phyloP scores from a whole-genome alignment of 2,797 vertebrate species.

The Aulostomus chinensis region DNA sequence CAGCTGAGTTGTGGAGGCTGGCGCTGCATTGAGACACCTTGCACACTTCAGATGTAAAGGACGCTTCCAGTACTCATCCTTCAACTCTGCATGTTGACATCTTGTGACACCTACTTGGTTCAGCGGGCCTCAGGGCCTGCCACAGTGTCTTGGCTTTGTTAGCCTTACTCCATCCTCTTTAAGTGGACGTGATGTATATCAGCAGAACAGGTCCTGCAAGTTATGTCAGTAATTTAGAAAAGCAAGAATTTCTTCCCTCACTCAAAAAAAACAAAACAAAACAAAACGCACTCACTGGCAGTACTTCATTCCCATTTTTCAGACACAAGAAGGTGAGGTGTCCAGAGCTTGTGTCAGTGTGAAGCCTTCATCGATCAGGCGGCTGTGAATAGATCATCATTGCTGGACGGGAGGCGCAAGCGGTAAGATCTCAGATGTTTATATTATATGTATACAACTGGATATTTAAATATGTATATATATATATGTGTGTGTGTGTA shows the following conservation, averaged over 20 bases:
- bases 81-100: too few species aligned
- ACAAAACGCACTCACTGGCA: constrained; percentile 17
- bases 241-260: constrained; percentile 8
- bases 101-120: too few species aligned
- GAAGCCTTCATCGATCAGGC: background rate
- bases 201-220: constrained; percentile 46
- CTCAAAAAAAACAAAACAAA: too few species aligned
- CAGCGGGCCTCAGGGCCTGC: too few species aligned
- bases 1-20: too few species aligned
- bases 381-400: constrained; percentile 3
- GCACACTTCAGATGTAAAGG: too few species aligned
- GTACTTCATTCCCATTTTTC: constrained; percentile 11
- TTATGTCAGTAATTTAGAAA: constrained; percentile 17
- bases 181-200: background rate
- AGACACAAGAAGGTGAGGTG: background rate
- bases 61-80: too few species aligned
- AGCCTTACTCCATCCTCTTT: background rate
- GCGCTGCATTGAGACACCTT: too few species aligned
- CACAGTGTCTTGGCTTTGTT: background rate
- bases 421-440: constrained; percentile 31
- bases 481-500: too few species aligned
- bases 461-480: background rate
- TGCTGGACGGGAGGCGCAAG: constrained; percentile 1
- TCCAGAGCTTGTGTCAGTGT: background rate
- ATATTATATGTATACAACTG: background rate